Conservation (phyloP, 1,140 invertebrate genomes). For the Lordiphosa mommai region DNA sequence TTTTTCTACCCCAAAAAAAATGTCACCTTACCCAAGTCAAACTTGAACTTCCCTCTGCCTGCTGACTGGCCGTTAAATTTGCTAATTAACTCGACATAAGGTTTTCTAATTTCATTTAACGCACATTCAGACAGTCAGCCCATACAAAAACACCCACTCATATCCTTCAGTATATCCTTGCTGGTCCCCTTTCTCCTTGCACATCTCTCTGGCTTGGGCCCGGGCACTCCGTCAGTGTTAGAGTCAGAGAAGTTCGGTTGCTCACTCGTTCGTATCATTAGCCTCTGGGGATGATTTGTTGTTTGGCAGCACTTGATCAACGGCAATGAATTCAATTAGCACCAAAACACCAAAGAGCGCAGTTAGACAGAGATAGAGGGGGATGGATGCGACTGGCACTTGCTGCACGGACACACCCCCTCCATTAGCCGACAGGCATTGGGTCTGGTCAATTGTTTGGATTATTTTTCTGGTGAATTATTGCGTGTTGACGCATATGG, state of each 20-base stretch:
- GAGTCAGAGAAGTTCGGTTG: constrained; percentile 25
- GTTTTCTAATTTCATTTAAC: constrained; percentile 79
- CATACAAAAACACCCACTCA: constrained; percentile 4
- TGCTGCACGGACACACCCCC: constrained; percentile 70
- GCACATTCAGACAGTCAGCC: constrained; percentile 19
- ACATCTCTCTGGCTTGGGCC: not conserved
- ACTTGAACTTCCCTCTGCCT: not conserved
- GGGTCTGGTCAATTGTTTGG: constrained; percentile 78
- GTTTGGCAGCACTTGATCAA: constrained; percentile 78
- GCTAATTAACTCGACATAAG: constrained; percentile 74
- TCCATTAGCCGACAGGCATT: constrained; percentile 57
- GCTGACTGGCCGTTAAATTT: constrained; percentile 42
- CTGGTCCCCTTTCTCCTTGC: constrained; percentile 1
- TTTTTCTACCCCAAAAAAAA: not conserved
- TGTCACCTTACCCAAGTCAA: constrained; percentile 1
- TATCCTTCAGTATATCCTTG: constrained; percentile 6
- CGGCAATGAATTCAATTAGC: constrained; percentile 79
- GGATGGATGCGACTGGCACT: constrained; percentile 52
- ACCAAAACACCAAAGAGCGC: constrained; percentile 68
- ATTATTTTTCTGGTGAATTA: constrained; percentile 80
- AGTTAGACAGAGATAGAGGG: not conserved
- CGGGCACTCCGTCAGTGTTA: constrained; percentile 20
- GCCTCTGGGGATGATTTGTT: constrained; percentile 76
- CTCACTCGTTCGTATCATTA: constrained; percentile 72
- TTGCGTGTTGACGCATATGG: constrained; percentile 80